phyloP scores from a whole-genome alignment of 2,113 vertebrate genomes.

The Pholis gunnellus region DNA sequence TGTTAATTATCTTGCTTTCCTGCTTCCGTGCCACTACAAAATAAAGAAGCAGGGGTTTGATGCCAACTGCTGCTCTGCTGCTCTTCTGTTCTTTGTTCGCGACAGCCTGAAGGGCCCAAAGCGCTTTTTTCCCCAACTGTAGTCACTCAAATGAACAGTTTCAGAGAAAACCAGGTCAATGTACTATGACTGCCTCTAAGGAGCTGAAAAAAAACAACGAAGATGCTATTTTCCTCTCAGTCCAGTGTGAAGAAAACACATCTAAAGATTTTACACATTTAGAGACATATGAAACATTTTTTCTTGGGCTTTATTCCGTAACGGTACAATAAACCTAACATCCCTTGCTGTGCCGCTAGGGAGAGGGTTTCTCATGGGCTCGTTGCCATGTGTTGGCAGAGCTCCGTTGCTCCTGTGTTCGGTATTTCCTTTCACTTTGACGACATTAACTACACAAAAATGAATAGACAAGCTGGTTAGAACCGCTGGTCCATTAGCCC shows the following conservation, averaged over 20 bases:
- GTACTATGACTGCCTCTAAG: slow-evolving; percentile 60
- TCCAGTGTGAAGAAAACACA: slow-evolving; percentile 21
- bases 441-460: slow-evolving; percentile 46
- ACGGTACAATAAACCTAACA: slow-evolving; percentile 1
- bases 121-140: slow-evolving; percentile 35
- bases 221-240: slow-evolving; percentile 23
- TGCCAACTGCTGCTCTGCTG: slow-evolving; percentile 63
- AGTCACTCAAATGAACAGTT: slow-evolving; percentile 71
- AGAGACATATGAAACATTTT: slow-evolving; percentile 35
- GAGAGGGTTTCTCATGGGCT: not conserved
- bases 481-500: slow-evolving; percentile 46
- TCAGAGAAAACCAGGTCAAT: slow-evolving; percentile 76
- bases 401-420: not conserved
- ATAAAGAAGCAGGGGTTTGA: slow-evolving; percentile 56
- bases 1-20: slow-evolving; percentile 76
- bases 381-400: slow-evolving; percentile 20
- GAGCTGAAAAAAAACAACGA: slow-evolving; percentile 45
- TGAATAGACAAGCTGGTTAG: slow-evolving; percentile 42
- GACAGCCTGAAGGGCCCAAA: slow-evolving; percentile 63
- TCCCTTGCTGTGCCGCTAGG: not conserved
- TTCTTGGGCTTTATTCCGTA: slow-evolving; percentile 7
- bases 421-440: slow-evolving; percentile 34
- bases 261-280: slow-evolving; percentile 17
- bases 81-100: slow-evolving; percentile 43
- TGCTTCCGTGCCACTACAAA: slow-evolving; percentile 47